These are phyloP conservation scores for Lepidurus packardi DNA, from an alignment of 1,140 invertebrate species.

Conservation along the genomic window DNA sequence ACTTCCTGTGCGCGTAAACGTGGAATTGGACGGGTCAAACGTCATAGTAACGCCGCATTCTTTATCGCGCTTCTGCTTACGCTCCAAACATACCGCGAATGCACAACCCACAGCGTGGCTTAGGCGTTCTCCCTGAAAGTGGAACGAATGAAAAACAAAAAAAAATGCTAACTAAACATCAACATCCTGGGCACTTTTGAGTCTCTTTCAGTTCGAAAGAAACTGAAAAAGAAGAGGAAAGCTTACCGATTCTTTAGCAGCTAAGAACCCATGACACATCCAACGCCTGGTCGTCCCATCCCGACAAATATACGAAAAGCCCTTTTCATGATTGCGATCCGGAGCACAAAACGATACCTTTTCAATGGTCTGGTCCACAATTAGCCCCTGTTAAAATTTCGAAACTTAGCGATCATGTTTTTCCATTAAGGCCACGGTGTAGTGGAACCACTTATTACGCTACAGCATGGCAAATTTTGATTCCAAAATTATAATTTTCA, in stretches of 20 bases:
- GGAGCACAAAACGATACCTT: slow-evolving; percentile 99
- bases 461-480: slow-evolving; percentile 32
- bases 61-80: slow-evolving; percentile 95
- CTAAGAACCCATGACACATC: slow-evolving; percentile 99
- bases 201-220: not conserved
- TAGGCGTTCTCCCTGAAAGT: slow-evolving; percentile 77
- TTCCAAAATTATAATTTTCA: slow-evolving; percentile 25
- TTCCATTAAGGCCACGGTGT: not conserved
- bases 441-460: too few species aligned
- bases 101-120: slow-evolving; percentile 99
- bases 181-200: not conserved
- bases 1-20: slow-evolving; percentile 86
- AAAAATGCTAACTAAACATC: not conserved
- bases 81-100: slow-evolving; percentile 94
- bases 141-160: not conserved
- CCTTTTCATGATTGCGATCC: slow-evolving; percentile 94
- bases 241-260: slow-evolving; percentile 81
- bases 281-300: slow-evolving; percentile 80
- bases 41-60: slow-evolving; percentile 91
- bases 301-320: slow-evolving; percentile 89
- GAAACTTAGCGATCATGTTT: slow-evolving; percentile 20
- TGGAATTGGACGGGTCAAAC: slow-evolving; percentile 87
- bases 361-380: slow-evolving; percentile 99
- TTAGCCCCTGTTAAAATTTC: slow-evolving; percentile 61
- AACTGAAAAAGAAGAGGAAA: slow-evolving; percentile 20